These are phyloP conservation scores for Archocentrus centrarchus DNA, from an alignment of 2,113 vertebrate genomes.

Conservation along the genomic window DNA sequence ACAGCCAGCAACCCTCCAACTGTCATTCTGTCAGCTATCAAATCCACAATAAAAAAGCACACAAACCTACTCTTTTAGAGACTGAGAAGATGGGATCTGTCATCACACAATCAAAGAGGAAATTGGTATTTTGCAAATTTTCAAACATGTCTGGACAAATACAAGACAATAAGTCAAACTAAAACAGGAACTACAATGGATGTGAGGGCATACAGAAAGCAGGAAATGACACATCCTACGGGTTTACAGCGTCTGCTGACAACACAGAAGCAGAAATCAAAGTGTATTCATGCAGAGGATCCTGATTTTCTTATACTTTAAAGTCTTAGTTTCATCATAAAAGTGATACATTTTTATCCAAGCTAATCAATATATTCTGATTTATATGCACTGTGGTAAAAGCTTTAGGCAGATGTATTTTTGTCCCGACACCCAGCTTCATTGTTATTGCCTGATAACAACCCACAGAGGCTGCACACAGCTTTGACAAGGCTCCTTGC, in stretches of 20 bases:
- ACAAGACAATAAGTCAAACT: constrained; percentile 15
- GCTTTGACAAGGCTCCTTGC: constrained; percentile 39
- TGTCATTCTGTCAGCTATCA: background rate
- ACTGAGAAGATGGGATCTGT: background rate
- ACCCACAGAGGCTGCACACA: constrained; percentile 23
- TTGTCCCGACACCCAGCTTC: constrained; percentile 11
- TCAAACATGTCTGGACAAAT: constrained; percentile 63
- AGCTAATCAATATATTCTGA: constrained; percentile 12
- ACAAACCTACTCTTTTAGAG: background rate
- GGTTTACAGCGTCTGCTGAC: constrained; percentile 20
- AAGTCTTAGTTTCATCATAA: background rate
- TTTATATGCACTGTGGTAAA: background rate
- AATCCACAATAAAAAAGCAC: background rate
- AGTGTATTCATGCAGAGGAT: background rate
- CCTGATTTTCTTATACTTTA: background rate
- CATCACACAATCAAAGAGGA: constrained; percentile 16
- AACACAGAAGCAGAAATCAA: constrained; percentile 6
- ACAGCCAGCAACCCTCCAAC: background rate
- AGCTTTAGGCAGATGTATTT: background rate
- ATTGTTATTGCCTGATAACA: constrained; percentile 24
- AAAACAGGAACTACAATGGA: constrained; percentile 68
- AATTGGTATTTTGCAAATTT: constrained; percentile 8
- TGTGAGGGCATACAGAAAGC: background rate
- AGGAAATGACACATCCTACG: constrained; percentile 68
- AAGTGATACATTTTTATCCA: background rate